These are phyloP conservation scores for Ornithoptera alexandrae DNA, from an alignment of 2,888 invertebrate species.

Conservation along the genomic window DNA sequence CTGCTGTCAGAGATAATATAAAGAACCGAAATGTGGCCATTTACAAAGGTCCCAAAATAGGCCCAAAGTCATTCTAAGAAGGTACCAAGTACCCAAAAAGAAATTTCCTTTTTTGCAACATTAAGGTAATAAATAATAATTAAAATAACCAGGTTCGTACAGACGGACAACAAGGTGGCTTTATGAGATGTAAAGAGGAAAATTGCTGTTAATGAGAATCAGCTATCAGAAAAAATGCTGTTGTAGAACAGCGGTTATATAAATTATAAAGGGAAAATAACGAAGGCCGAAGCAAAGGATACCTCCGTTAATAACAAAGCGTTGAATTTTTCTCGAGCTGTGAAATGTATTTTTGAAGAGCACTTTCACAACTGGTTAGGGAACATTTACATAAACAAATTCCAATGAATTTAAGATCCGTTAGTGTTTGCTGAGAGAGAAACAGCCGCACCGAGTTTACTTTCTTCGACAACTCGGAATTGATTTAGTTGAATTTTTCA, in stretches of 20 bases:
- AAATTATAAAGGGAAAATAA: slow-evolving; percentile 15
- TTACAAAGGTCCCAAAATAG: too few species aligned
- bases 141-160: not conserved
- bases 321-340: slow-evolving; percentile 13
- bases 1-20: too few species aligned
- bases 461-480: not conserved
- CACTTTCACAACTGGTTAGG: slow-evolving; percentile 19
- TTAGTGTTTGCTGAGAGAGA: not conserved
- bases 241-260: not conserved
- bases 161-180: not conserved
- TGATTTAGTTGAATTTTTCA: not conserved
- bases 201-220: not conserved
- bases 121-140: not conserved
- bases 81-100: too few species aligned
- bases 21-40: too few species aligned
- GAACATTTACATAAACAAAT: slow-evolving; percentile 25
- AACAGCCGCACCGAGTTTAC: not conserved
- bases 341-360: slow-evolving; percentile 27
- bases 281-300: slow-evolving; percentile 6
- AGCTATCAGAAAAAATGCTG: not conserved
- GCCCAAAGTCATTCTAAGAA: too few species aligned
- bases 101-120: too few species aligned
- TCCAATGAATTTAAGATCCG: slow-evolving; percentile 16
- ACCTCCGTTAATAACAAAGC: slow-evolving; percentile 7
- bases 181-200: not conserved